Evolutionary conservation across 2,113 vertebrate species (phyloP), one percentile per base, ranked within the genome.

Genomic region (Mesembrinibis cayennensis): DNA sequence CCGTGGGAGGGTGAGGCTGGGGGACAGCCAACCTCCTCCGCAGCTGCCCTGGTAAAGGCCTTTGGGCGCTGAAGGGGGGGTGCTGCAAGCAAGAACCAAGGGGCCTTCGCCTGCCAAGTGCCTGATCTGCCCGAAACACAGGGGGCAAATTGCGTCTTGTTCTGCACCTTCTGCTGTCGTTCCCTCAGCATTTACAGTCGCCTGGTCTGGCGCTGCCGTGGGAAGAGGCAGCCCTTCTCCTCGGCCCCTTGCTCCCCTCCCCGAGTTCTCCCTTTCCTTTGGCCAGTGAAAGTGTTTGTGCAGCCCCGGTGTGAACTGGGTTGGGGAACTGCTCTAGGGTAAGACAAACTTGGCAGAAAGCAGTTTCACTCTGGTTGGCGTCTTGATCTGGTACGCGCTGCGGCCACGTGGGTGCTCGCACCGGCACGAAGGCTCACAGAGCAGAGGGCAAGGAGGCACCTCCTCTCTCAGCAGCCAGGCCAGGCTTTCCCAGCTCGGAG

Each of bases 311-410:
- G 13, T 5, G 40, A 81, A 5, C 11, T 36, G 53, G 40, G 15
- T 7, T 80, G 61, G 40, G 25, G 59, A 86, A 19, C 34, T 62
- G 45, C 29, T 38, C 6, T 4, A 4, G 34, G 9, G 5, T 55
- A 83, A 82, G 20, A 26, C 13, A 62, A 25, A 18, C n/a, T 23
- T 16, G 27, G 62, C 66, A 82, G 42, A 78, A 74, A 67, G 10
- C n/a, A 13, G 4, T 63, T 94, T 82, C 0, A 0, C 27, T 58
- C 25, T 0, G 1, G 5, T 7, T 80, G 79, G 11, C 1, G 0
- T 62, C 49, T 82, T 47, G 34, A 9, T 77, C 49, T 5, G 1
- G 9, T 40, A 23, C 1, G 1, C 2, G 1, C 30, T 78, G 53
- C 40, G 52, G 49, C 70, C 55, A 52, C 2, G 2, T 30, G 74